Evolutionary conservation across 2,888 invertebrate species (phyloP).

Genomic region (Exephanes ischioxanthus): DNA sequence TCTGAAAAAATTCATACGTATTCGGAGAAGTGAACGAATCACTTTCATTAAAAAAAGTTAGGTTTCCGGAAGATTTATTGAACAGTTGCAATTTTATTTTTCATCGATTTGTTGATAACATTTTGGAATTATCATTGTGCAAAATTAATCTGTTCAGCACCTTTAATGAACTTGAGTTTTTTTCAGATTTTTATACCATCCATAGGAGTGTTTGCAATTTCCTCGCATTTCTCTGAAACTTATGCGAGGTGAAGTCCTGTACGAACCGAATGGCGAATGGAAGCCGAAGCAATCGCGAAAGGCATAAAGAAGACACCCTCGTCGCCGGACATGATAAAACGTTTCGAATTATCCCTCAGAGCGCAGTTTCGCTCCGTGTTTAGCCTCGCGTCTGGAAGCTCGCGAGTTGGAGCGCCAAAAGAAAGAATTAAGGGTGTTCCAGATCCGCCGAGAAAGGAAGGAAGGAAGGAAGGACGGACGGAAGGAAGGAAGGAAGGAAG

Average conservation of each 20-base stretch:
- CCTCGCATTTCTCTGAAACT: too few relatives aligned
- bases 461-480: constrained; percentile 22
- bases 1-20: too few relatives aligned
- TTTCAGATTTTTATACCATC: too few relatives aligned
- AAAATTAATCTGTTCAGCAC: too few relatives aligned
- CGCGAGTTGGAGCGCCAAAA: constrained; percentile 36
- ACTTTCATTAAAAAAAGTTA: too few relatives aligned
- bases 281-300: constrained; percentile 5
- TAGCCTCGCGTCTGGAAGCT: constrained; percentile 69
- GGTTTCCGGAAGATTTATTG: too few relatives aligned
- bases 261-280: background rate
- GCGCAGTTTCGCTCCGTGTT: constrained; percentile 75
- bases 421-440: background rate
- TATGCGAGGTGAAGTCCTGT: background rate
- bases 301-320: background rate
- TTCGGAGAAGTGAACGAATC: too few relatives aligned
- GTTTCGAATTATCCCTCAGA: constrained; percentile 68
- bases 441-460: background rate
- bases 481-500: background rate
- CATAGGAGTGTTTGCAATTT: too few relatives aligned
- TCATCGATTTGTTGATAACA: too few relatives aligned
- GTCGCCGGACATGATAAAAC: constrained; percentile 75
- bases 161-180: too few relatives aligned
- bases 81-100: too few relatives aligned
- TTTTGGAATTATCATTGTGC: too few relatives aligned